Conservation (phyloP, 2,113 vertebrate genomes). For the Callithrix jacchus region DNA sequence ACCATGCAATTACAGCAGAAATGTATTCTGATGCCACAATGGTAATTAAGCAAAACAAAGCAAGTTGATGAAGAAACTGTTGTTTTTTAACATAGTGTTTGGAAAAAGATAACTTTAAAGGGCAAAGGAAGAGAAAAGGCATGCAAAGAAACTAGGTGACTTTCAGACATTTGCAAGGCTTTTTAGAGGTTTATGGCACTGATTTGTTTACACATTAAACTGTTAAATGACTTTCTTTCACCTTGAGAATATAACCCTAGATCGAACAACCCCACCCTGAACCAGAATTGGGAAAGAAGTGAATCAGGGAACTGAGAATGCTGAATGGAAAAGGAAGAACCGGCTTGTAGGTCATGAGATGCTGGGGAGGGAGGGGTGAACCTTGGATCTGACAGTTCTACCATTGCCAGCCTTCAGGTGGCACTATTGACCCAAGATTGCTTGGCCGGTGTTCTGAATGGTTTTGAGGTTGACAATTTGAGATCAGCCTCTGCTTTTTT, state of each 20-base stretch:
- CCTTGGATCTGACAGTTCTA: background rate
- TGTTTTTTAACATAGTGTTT: background rate
- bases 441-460: background rate
- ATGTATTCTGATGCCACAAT: background rate
- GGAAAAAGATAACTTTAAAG: background rate
- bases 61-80: background rate
- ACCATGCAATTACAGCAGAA: background rate
- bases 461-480: background rate
- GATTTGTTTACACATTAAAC: background rate
- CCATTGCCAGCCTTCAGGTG: constrained; percentile 65
- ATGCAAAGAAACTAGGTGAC: background rate
- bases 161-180: background rate
- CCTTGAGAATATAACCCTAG: background rate
- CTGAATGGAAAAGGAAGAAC: background rate
- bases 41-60: background rate
- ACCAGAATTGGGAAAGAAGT: background rate
- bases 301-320: background rate
- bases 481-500: constrained; percentile 40
- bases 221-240: background rate
- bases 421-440: constrained; percentile 53
- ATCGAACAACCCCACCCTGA: background rate
- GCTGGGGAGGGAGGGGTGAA: rapidly evolving
- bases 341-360: background rate
- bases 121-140: background rate
- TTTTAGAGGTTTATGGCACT: background rate